Percentiles rank a stretch among this genome's conserved stretches.
These are phyloP conservation scores for Staurois parvus DNA, from an alignment of 2,797 vertebrate species.

Conservation along the genomic window DNA sequence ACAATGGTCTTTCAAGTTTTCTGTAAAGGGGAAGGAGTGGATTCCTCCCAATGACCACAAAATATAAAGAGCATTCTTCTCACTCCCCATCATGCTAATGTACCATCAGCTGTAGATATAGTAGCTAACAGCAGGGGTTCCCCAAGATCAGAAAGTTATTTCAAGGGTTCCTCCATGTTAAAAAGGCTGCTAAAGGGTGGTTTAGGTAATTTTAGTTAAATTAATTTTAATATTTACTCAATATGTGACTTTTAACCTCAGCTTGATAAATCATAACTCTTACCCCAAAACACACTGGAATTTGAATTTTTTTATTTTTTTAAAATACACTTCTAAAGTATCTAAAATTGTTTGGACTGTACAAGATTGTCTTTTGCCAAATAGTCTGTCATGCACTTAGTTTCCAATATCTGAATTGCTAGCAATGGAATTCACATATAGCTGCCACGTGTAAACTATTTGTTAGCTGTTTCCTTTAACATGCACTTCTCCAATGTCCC, in stretches of 20 bases:
- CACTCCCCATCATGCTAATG: too few relatives aligned
- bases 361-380: slow-evolving; percentile 8
- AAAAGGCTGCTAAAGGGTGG: too few relatives aligned
- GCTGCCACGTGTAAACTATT: slow-evolving; percentile 25
- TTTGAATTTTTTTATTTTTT: neutral
- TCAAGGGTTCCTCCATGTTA: too few relatives aligned
- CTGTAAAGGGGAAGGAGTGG: too few relatives aligned
- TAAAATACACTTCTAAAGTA: neutral
- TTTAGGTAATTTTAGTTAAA: too few relatives aligned
- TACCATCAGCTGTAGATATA: too few relatives aligned
- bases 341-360: neutral
- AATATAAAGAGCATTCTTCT: too few relatives aligned
- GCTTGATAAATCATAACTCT: neutral
- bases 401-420: slow-evolving; percentile 27
- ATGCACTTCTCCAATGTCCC: neutral
- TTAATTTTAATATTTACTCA: neutral
- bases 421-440: slow-evolving; percentile 47
- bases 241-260: neutral
- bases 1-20: too few relatives aligned
- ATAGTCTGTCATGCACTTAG: slow-evolving; percentile 13
- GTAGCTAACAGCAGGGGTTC: too few relatives aligned
- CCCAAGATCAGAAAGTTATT: too few relatives aligned
- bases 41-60: too few relatives aligned
- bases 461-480: slow-evolving; percentile 15
- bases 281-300: neutral